A percentile compares a stretch with the other conserved stretches of the same genome.
Conservation (phyloP, 1,140 invertebrate genomes). For the Atta cephalotes region DNA sequence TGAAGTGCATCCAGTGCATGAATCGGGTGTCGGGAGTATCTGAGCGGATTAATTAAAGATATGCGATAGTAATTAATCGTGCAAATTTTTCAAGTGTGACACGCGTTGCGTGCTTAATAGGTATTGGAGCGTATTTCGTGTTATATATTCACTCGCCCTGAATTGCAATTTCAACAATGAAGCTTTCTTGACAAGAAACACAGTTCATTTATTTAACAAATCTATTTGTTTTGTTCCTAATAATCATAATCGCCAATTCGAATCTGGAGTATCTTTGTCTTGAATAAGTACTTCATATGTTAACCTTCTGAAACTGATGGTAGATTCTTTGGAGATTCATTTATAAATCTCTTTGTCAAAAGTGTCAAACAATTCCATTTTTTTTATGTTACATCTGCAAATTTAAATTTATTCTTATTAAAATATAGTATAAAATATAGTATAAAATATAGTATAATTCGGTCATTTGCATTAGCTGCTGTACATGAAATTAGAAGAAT, state of each 20-base stretch:
- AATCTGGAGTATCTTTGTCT: neutral
- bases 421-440: too few relatives aligned
- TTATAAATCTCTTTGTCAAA: too few relatives aligned
- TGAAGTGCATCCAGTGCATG: neutral
- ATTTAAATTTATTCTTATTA: too few relatives aligned
- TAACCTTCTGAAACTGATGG: neutral
- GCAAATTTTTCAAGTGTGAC: neutral
- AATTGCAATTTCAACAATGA: neutral
- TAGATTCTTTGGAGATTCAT: too few relatives aligned
- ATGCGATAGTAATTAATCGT: neutral
- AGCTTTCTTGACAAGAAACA: neutral
- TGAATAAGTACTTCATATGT: neutral
- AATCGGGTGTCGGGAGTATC: neutral
- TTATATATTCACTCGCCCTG: neutral
- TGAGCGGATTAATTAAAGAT: conserved; percentile 34
- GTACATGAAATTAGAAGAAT: too few relatives aligned
- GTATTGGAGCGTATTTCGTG: neutral
- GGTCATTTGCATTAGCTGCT: too few relatives aligned
- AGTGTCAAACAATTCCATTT: too few relatives aligned
- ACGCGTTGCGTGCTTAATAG: neutral
- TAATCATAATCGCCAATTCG: neutral
- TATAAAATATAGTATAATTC: too few relatives aligned
- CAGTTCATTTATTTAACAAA: neutral
- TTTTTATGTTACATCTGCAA: too few relatives aligned
- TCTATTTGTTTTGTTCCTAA: neutral